Evolutionary conservation across 2,113 vertebrate species (phyloP), one percentile per base, ranked within the genome.

Genomic region (Donacobius atricapilla): DNA sequence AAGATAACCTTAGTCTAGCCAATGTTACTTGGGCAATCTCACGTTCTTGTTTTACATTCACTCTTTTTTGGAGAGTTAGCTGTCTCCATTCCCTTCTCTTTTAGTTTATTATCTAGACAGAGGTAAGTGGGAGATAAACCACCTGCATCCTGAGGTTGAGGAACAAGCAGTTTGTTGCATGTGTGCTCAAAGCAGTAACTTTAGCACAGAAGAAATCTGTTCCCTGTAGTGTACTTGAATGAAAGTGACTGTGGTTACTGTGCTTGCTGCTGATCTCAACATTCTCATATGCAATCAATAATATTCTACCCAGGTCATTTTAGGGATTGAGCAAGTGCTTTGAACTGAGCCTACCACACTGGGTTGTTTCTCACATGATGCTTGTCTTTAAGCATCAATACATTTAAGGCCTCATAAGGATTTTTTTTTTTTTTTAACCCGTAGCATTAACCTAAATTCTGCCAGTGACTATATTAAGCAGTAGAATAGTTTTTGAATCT

Each of bases 391-490:
- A 90, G 85, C 64, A 86, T 39, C 58, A 68, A 35, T 77, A 63
- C 77, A 27, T 90, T 47, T 83, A 58, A 90, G 68, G 71, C 80
- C 75, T 95, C 88, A 25, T 58, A 88, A 80, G 47, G 45, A 94
- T 77, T 44, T 63, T 42, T 45, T 76, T 61, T 76, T 61, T 58
- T 89, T 86, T 54, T 2, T 35, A 83, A 18, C 72, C 64, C 42
- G 63, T 80, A 72, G 82, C 58, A 96, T 93, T 97, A 95, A 51
- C 33, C 68, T 95, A 86, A 95, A 93, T 94, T 96, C 86, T 95
- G 27, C 42, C 47, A 89, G 71, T 80, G 75, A 92, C 57, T 89
- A 48, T 75, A 92, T 94, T 83, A 90, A 91, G 57, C 45, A 65
- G 63, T 31, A 71, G 92, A 96, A 94, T 45, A 77, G 87, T 53